Conservation (phyloP, 2,888 invertebrate species). For the Pardosa pseudoannulata region DNA sequence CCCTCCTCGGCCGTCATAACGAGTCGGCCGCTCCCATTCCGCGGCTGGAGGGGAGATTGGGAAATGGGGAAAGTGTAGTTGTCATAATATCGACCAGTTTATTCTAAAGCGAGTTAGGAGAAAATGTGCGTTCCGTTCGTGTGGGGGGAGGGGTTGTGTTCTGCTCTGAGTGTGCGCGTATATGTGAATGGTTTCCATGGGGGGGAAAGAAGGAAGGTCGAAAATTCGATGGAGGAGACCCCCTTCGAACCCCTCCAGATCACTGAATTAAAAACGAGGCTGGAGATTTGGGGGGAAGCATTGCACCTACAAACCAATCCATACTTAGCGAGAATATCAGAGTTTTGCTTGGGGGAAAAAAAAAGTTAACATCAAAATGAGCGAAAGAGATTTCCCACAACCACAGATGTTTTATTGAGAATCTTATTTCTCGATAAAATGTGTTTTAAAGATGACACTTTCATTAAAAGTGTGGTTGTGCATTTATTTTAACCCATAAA, state of each 20-base stretch:
- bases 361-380: too few species aligned
- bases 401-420: too few species aligned
- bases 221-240: constrained; percentile 8
- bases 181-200: neutral
- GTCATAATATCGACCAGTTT: constrained; percentile 70
- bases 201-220: neutral
- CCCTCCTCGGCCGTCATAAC: constrained; percentile 19
- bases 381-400: too few species aligned
- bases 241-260: neutral
- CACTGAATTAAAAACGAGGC: constrained; percentile 6
- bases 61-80: constrained; percentile 45
- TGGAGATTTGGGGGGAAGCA: neutral
- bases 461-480: too few species aligned
- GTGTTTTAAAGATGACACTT: too few species aligned
- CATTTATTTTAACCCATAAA: too few species aligned
- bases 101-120: constrained; percentile 23
- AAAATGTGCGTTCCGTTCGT: constrained; percentile 5
- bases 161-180: neutral
- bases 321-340: too few species aligned
- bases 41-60: constrained; percentile 36
- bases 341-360: too few species aligned
- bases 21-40: constrained; percentile 59
- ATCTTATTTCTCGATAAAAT: too few species aligned
- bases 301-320: neutral
- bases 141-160: neutral